A percentile compares a stretch with the other conserved stretches of the same genome.
These are phyloP conservation scores for Parauchenoglanis ngamensis DNA, from an alignment of 2,797 vertebrate species.

Conservation along the genomic window DNA sequence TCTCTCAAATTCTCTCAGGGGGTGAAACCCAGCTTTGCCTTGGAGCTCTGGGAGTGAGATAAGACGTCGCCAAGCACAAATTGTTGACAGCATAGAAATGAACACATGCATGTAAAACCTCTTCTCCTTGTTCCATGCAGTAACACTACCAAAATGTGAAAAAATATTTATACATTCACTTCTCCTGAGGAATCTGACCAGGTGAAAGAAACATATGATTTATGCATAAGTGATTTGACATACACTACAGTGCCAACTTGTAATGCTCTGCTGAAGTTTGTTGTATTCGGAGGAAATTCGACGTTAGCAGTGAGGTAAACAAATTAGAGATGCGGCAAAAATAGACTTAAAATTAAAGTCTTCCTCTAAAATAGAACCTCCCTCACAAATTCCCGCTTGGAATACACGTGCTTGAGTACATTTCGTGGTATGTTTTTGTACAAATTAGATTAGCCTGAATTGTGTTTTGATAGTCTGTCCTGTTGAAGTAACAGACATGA, in stretches of 20 bases:
- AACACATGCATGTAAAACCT: background rate
- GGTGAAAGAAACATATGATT: background rate
- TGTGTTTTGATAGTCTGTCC: slow-evolving; percentile 9
- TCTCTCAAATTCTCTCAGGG: background rate
- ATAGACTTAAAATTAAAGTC: background rate
- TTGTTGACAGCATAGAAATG: background rate
- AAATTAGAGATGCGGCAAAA: background rate
- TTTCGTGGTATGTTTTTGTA: slow-evolving; percentile 27
- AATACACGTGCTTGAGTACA: background rate
- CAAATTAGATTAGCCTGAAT: slow-evolving; percentile 4
- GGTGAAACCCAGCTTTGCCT: background rate
- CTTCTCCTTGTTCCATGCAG: background rate
- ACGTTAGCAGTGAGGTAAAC: background rate
- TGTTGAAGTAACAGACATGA: background rate
- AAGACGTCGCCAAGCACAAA: slow-evolving; percentile 17
- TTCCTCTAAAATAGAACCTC: background rate
- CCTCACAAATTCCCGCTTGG: background rate
- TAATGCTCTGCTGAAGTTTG: background rate
- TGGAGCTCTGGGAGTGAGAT: slow-evolving; percentile 19
- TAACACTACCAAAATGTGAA: background rate
- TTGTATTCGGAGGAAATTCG: background rate
- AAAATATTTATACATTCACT: background rate
- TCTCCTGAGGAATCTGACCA: background rate
- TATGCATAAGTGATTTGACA: background rate
- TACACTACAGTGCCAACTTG: background rate